Percentiles rank a stretch among this genome's conserved stretches.
Evolutionary conservation across 2,113 vertebrate genomes (phyloP).

Genomic region (Daboia siamensis): DNA sequence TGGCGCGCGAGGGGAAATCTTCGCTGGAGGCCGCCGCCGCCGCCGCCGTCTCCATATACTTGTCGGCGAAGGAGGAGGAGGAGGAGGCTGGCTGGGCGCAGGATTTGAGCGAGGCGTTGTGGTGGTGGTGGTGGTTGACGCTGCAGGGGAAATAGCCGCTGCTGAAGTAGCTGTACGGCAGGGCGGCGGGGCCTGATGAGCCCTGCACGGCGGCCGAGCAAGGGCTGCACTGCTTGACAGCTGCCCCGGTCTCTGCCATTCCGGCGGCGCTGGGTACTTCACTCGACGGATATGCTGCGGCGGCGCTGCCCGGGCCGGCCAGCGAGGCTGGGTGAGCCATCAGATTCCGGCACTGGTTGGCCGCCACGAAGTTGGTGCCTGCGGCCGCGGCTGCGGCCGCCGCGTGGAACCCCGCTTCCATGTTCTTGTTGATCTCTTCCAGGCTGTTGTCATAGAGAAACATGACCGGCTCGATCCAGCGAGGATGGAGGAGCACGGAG

Average conservation of each 20-base stretch:
- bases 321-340: slow-evolving; percentile 92
- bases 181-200: slow-evolving; percentile 79
- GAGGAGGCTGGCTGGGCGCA: slow-evolving; percentile 87
- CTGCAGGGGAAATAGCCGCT: slow-evolving; percentile 95
- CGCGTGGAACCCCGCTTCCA: slow-evolving; percentile 87
- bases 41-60: slow-evolving; percentile 92
- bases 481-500: slow-evolving; percentile 95
- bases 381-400: slow-evolving; percentile 72
- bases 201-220: slow-evolving; percentile 91
- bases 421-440: slow-evolving; percentile 91
- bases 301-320: slow-evolving; percentile 74
- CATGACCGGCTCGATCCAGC: slow-evolving; percentile 99
- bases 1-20: slow-evolving; percentile 90
- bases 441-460: slow-evolving; percentile 95
- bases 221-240: slow-evolving; percentile 94
- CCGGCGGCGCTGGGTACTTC: slow-evolving; percentile 83
- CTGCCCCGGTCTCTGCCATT: slow-evolving; percentile 79
- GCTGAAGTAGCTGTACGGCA: slow-evolving; percentile 97
- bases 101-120: slow-evolving; percentile 86
- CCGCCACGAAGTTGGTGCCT: slow-evolving; percentile 66
- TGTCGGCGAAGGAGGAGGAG: slow-evolving; percentile 79
- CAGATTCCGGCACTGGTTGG: slow-evolving; percentile 91
- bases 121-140: slow-evolving; percentile 77
- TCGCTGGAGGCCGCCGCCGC: slow-evolving; percentile 72
- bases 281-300: slow-evolving; percentile 78